phyloP scores from a whole-genome alignment of 2,797 vertebrate genomes.

The Fistularia commersonii region DNA sequence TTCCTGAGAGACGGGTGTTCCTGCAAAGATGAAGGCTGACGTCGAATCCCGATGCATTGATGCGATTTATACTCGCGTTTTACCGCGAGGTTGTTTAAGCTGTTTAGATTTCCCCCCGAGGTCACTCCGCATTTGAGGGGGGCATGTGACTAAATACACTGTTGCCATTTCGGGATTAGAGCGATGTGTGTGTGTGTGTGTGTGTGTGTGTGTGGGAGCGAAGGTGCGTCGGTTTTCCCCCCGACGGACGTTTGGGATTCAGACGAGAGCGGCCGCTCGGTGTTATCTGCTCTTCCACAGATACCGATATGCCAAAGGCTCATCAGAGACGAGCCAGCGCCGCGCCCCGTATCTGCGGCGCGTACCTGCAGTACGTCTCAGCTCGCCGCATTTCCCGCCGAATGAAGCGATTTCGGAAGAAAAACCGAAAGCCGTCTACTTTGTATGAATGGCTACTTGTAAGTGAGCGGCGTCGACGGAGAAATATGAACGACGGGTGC shows the following conservation, averaged over 20 bases:
- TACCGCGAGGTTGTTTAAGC: constrained; percentile 16
- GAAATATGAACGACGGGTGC: no score
- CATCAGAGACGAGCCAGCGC: constrained; percentile 28
- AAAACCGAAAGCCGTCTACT: no score
- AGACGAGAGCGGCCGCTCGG: constrained; percentile 28
- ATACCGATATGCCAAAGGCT: constrained; percentile 23
- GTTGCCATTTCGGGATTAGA: constrained; percentile 59
- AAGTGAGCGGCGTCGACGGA: no score
- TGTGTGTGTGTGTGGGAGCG: constrained; percentile 32
- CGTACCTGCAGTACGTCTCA: constrained; percentile 29
- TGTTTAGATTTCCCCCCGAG: constrained; percentile 13
- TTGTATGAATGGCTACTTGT: no score
- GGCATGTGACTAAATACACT: constrained; percentile 60
- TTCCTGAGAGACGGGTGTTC: constrained; percentile 10
- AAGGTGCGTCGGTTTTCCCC: constrained; percentile 10
- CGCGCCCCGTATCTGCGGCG: no score
- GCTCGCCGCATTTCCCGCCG: no score
- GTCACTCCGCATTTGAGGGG: background rate
- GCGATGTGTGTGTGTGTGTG: constrained; percentile 9
- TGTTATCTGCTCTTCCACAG: constrained; percentile 24
- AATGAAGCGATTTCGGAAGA: no score
- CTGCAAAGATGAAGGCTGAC: no score
- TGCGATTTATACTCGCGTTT: no score
- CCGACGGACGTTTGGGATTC: constrained; percentile 10
- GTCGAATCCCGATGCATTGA: no score